phyloP scores from a whole-genome alignment of 2,113 vertebrate species.

The Macroglossus sobrinus region DNA sequence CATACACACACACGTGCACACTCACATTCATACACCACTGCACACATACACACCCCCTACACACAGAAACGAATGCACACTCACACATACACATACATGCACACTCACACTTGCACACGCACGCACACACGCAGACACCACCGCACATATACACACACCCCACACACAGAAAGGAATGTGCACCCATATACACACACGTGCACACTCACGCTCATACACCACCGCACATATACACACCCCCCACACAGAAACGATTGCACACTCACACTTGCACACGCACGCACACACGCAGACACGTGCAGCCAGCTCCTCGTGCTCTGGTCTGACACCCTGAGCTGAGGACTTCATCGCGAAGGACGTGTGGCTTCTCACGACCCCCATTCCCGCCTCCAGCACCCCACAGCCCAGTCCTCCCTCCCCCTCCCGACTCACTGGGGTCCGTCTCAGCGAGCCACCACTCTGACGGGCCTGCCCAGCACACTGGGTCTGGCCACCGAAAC shows the following conservation, averaged over 20 bases:
- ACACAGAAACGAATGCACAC: background rate
- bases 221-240: background rate
- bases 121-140: background rate
- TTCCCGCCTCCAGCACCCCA: no score
- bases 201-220: no score
- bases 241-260: background rate
- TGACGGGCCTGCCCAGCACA: background rate
- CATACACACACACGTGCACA: no score
- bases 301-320: background rate
- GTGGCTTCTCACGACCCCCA: background rate
- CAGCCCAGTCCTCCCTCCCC: no score
- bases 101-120: background rate
- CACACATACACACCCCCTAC: background rate
- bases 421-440: background rate
- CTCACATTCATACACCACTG: no score
- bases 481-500: accelerated
- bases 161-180: no score
- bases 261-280: background rate
- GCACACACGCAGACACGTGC: background rate
- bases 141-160: no score
- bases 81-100: no score
- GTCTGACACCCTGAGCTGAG: background rate
- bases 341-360: no score
- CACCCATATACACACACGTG: no score
- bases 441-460: background rate